Base-by-base conservation (phyloP, 1,140 invertebrate species). In the Aphis gossypii region DNA sequence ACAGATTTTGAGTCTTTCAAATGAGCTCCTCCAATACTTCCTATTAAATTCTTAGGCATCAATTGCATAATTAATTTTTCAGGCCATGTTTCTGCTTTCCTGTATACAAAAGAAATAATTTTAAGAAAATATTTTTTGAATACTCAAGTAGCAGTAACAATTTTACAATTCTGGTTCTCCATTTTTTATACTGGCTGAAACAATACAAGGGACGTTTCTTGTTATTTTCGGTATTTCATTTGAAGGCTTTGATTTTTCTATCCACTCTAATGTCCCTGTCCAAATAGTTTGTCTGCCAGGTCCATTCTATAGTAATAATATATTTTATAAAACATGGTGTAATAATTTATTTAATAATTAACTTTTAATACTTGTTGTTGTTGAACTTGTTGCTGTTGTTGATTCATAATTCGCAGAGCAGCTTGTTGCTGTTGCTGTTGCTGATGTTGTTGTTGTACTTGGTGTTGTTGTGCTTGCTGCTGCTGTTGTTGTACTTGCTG, bases 81-180 rank as follows among this genome's bases (percentile, higher is more conserved):
- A 6, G 98, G 98, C 98, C 98, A 99, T 25, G 97, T 97, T 94
- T 98, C 97, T 5, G 98, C 98, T 96, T 98, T 98, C 94, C 97
- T 97, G 95, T 76, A 94, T 54, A 82, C 35, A 25, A 89, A 93
- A 95, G 51, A 90, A 48, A 82, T 41, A n/a, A 68, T 21, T 46
- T 20, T 54, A 86, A 91, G n/a, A 23, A 93, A 20, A 93, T 5
- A 68, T 88, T 86, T 46, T n/a, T 21, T 38, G 30, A 83, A 93
- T 60, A 92, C 93, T 89, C 35, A 93, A 94, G 9, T 92, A 76
- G 1, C 30, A 76, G 14, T n/a, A 76, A 14, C 4, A 92, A 51
- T 94, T 96, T 96, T 96, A 97, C 96, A 99, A 96, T 95, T 99
- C 98, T 1, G 97, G 97, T 95, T 98, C 97, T 30, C 98, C 97